phyloP scores from a whole-genome alignment of 2,797 vertebrate species.

The Mareca penelope region DNA sequence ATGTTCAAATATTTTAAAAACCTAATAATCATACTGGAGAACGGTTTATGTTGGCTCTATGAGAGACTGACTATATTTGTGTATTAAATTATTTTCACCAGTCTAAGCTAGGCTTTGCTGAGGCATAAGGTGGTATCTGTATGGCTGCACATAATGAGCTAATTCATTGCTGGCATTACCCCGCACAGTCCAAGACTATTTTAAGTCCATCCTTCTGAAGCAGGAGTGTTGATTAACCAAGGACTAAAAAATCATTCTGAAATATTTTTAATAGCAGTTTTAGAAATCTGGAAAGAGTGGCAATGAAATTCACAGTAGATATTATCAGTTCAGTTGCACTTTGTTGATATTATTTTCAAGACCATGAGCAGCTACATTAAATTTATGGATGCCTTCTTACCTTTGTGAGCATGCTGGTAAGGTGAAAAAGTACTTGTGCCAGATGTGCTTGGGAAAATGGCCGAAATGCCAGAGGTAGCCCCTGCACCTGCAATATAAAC shows the following conservation, averaged over 20 bases:
- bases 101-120: not conserved
- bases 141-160: conserved; percentile 11
- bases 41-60: not conserved
- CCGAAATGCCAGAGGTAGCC: conserved; percentile 70
- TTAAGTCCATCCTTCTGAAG: not conserved
- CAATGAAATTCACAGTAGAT: not conserved
- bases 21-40: not conserved
- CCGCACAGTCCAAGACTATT: not conserved
- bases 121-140: not conserved
- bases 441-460: conserved; percentile 79
- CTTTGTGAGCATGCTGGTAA: conserved; percentile 89
- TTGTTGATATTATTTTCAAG: not conserved
- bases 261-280: not conserved
- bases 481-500: conserved; percentile 81
- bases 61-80: not conserved
- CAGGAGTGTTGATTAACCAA: not conserved
- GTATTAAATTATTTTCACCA: not conserved
- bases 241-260: not conserved
- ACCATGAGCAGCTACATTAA: not conserved
- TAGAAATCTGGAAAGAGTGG: not conserved
- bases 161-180: conserved; percentile 10
- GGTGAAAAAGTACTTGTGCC: conserved; percentile 87
- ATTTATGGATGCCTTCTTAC: conserved; percentile 69
- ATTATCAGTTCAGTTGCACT: not conserved
- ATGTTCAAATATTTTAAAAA: not conserved